Base-by-base conservation (phyloP, 1,140 invertebrate species). In the Drosophila serrata region DNA sequence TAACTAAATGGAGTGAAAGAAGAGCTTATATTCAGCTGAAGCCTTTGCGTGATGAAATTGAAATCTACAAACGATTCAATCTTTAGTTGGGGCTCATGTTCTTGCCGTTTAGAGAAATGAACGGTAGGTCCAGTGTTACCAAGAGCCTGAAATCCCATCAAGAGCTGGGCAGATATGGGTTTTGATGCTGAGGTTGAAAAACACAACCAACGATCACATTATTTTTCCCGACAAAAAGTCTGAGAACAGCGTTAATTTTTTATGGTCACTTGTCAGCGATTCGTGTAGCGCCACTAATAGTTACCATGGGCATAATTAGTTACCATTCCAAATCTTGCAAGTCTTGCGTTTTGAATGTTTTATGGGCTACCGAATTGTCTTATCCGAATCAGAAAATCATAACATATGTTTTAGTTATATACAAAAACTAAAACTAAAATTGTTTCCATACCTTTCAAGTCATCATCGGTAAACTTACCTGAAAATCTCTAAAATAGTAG, bases 211-310 rank as follows among this genome's bases (percentile, higher is more conserved):
- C 15, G 19, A 24, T 70, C n/a, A 74, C 40, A 49, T 35, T 49
- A 24, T 62, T 37, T 39, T 35, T 22, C 56, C 48, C 55, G 12
- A 56, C n/a, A 24, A 58, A 64, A 40, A 40, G 42, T 33, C 48
- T 87, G 49, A 72, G 65, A 82, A 73, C 61, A 79, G 45, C 62
- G 42, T 79, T 81, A 69, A 68, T 88, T 80, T 88, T 87, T 82
- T 88, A 88, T 82, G 73, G 74, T 46, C 80, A 75, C 82, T 82
- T 87, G 76, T 77, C 75, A 81, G 69, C 49, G 53, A 69, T 64
- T 43, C 73, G 63, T 86, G 69, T 72, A 85, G 81, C 82, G 82
- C 77, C 81, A 78, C 82, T 29, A 57, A 56, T 24, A 31, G 7
- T 6, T 19, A 80, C 81, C 49, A 60, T 79, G 72, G 76, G 60